Evolutionary conservation across 2,113 vertebrate species (phyloP).

Genomic region (Etheostoma cragini): DNA sequence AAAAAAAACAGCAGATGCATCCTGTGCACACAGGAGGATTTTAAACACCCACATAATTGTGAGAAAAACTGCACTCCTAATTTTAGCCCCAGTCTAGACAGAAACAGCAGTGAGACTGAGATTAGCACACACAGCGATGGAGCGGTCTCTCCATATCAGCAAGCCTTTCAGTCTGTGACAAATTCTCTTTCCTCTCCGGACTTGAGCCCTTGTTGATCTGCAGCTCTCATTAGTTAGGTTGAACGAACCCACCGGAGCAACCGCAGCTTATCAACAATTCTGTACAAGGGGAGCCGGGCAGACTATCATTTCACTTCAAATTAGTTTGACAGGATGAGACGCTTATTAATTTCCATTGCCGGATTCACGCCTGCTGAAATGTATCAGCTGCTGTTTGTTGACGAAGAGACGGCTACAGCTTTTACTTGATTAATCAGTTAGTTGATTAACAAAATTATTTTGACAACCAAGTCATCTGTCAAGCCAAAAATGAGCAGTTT

Average conservation of each 20-base stretch:
- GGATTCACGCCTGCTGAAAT: constrained; percentile 23
- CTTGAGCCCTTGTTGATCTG: constrained; percentile 23
- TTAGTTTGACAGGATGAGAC: constrained; percentile 49
- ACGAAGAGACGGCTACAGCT: neutral
- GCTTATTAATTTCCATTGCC: constrained; percentile 36
- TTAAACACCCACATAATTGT: constrained; percentile 64
- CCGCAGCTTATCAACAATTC: constrained; percentile 10
- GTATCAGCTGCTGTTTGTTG: neutral
- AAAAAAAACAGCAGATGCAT: constrained; percentile 43
- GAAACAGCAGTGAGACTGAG: constrained; percentile 44
- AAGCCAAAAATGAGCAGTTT: neutral
- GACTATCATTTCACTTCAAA: constrained; percentile 53
- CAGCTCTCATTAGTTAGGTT: constrained; percentile 40
- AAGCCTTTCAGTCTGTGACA: constrained; percentile 6
- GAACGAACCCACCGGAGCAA: neutral
- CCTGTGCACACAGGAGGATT: constrained; percentile 63
- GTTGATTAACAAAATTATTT: neutral
- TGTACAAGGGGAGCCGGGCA: neutral
- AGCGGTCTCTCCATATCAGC: constrained; percentile 42
- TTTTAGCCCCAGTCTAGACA: constrained; percentile 75
- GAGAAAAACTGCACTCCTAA: constrained; percentile 63
- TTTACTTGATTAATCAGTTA: neutral
- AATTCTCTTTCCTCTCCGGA: constrained; percentile 14
- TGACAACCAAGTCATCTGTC: neutral
- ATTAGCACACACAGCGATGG: constrained; percentile 43